phyloP scores from a whole-genome alignment of 2,113 vertebrate genomes.

The Ailuropoda melanoleuca region DNA sequence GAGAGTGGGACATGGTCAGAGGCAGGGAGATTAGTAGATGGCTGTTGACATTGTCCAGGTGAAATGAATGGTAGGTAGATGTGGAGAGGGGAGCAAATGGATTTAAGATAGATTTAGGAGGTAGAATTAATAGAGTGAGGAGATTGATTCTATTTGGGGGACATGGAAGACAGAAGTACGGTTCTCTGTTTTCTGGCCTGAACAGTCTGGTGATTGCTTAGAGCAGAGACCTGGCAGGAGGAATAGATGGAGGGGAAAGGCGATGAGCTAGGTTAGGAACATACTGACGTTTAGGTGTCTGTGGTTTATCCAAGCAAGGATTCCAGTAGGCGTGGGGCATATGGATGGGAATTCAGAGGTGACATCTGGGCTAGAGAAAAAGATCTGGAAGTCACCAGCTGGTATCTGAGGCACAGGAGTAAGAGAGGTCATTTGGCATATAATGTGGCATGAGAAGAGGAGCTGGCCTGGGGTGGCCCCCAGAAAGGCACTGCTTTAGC shows the following conservation, averaged over 20 bases:
- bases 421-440: background rate
- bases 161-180: background rate
- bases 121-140: too few species aligned
- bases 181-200: background rate
- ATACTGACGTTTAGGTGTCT: background rate
- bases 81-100: background rate
- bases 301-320: background rate
- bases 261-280: background rate
- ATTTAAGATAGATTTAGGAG: background rate
- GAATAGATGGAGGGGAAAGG: background rate
- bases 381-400: background rate
- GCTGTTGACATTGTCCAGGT: background rate
- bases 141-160: background rate
- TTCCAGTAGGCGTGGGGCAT: background rate
- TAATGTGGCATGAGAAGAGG: background rate
- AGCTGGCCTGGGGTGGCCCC: background rate
- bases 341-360: background rate
- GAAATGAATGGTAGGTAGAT: background rate
- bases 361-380: background rate
- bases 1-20: background rate
- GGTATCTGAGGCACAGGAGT: background rate
- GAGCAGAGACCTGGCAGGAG: background rate
- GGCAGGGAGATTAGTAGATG: background rate
- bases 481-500: background rate
- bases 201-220: background rate